Base-by-base conservation (phyloP, 2,797 vertebrate genomes). In the Fratercula arctica region DNA sequence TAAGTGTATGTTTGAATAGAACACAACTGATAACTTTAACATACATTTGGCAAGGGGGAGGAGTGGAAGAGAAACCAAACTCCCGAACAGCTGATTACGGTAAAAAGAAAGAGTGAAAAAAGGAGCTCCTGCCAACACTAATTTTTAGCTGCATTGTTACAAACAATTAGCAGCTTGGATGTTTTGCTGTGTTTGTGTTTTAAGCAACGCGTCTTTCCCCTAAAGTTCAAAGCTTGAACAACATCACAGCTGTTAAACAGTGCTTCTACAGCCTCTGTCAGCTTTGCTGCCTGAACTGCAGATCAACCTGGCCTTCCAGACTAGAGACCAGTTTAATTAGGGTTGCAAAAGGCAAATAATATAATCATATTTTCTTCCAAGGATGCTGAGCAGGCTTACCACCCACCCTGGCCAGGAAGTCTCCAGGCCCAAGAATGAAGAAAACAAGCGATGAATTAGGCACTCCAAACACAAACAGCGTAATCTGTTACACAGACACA, bases 261-360 rank as follows among this genome's bases (percentile, higher is more conserved):
- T 15, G 90, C 93, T 97, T 94, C 96, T 96, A 95, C 92, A 98
- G 97, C 92, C 77, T 45, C 92, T 95, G 92, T 92, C 94, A 95
- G 95, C 73, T 96, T 90, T 86, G 73, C 77, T 56, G 95, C 74
- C 33, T 90, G 80, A 97, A 93, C 76, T 76, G 82, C 88, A 93
- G 79, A 95, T 84, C 87, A 94, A 79, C 68, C 86, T 89, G 74
- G 88, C 95, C 92, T 85, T 94, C 61, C 85, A 16, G 83, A 86
- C 90, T 67, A 92, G 91, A 51, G 51, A 93, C 35, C 90, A 93
- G 86, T 87, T 95, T 95, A 93, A 97, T 96, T 93, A 96, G 82
- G 80, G 73, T 89, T 97, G 92, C 84, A 93, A 95, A 97, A 92
- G 72, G 95, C 93, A 97, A 97, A 96, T 87, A 97, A 96, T 75